Percentiles rank a stretch among this genome's conserved stretches.
These are phyloP conservation scores for Urophycis tenuis DNA, from an alignment of 2,797 vertebrate species.

Conservation along the genomic window DNA sequence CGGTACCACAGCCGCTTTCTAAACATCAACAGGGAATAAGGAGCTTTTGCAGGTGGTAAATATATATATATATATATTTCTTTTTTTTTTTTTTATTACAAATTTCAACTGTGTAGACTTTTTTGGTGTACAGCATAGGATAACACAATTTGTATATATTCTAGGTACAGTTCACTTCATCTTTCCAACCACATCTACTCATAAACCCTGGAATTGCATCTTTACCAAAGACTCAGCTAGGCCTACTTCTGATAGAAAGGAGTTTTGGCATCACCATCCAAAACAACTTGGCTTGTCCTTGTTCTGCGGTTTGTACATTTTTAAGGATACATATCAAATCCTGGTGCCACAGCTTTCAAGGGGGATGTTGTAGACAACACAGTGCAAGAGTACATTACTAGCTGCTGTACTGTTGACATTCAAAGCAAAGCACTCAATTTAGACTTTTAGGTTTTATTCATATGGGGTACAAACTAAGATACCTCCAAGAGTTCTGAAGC, in stretches of 20 bases:
- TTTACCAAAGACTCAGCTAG: no score
- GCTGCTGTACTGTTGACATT: no score
- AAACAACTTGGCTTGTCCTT: not conserved
- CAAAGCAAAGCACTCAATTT: not conserved
- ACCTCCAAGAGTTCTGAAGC: not conserved
- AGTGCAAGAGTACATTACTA: not conserved
- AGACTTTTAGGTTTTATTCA: not conserved
- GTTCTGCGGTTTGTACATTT: not conserved
- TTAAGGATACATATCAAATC: not conserved
- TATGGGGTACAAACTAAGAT: not conserved
- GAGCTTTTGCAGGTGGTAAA: not conserved
- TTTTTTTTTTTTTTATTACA: not conserved
- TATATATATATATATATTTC: no score
- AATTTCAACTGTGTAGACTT: not conserved
- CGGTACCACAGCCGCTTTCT: slow-evolving; percentile 2
- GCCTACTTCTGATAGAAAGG: no score
- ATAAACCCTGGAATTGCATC: not conserved
- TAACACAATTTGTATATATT: not conserved
- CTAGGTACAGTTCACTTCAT: not conserved
- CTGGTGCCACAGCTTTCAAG: not conserved
- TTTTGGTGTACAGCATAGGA: not conserved
- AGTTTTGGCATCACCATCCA: not conserved
- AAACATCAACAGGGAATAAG: not conserved
- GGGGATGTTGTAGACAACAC: not conserved
- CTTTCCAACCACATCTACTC: not conserved